A percentile compares a stretch with the other conserved stretches of the same genome.
Evolutionary conservation across 2,888 invertebrate species (phyloP).

Genomic region (Cantharis lateralis): DNA sequence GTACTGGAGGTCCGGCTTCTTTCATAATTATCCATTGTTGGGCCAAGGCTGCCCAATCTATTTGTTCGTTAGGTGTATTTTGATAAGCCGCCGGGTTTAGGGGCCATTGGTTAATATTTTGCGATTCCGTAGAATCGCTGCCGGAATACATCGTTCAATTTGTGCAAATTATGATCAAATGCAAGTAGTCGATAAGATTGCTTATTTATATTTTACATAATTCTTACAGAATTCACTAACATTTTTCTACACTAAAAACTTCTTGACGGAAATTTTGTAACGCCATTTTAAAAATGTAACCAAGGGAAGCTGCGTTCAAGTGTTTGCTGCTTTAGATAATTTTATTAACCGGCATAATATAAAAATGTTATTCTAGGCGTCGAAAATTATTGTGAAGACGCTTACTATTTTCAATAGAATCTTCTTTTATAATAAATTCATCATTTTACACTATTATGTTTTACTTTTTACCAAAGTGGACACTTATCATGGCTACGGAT

Average conservation of each 20-base stretch:
- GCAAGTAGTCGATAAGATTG: background rate
- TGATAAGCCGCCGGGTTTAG: conserved; percentile 81
- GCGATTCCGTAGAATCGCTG: conserved; percentile 60
- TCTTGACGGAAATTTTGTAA: background rate
- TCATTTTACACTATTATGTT: too few species aligned
- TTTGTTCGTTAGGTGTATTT: conserved; percentile 81
- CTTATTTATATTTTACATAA: background rate
- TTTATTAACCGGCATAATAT: too few species aligned
- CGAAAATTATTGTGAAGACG: too few species aligned
- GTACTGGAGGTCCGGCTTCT: conserved; percentile 63
- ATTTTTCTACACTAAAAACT: background rate
- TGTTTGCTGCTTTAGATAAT: background rate
- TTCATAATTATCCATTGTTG: conserved; percentile 99
- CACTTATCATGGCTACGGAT: too few species aligned
- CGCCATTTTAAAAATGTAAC: background rate
- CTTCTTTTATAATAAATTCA: background rate
- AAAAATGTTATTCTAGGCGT: too few species aligned
- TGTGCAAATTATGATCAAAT: background rate
- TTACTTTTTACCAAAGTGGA: too few species aligned
- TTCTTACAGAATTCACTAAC: too few species aligned
- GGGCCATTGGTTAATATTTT: conserved; percentile 78
- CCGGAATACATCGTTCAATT: conserved; percentile 60
- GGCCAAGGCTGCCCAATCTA: conserved; percentile 95
- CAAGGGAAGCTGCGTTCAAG: background rate
- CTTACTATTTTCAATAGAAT: too few species aligned